Conservation (phyloP, 1,140 invertebrate genomes). For the Meloidogyne floridensis region DNA sequence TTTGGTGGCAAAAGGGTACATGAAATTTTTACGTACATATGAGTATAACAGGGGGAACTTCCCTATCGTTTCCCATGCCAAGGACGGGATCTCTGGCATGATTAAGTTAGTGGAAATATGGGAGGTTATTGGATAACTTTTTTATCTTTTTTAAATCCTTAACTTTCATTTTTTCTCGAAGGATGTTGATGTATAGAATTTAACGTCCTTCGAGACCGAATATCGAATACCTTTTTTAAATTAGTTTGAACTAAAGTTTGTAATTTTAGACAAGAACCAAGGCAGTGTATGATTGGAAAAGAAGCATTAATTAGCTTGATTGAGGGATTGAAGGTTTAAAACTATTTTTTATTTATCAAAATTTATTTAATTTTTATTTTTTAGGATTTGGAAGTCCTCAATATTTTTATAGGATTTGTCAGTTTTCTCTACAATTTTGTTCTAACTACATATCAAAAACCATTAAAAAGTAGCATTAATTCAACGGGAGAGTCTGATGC, state of each 20-base stretch:
- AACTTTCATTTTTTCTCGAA: too few relatives aligned
- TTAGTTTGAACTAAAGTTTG: background rate
- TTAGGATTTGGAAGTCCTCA: constrained; percentile 21
- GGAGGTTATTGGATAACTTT: too few relatives aligned
- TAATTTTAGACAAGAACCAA: constrained; percentile 13
- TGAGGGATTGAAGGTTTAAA: constrained; percentile 21
- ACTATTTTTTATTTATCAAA: background rate
- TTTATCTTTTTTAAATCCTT: too few relatives aligned
- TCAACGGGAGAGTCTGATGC: background rate
- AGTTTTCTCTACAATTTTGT: constrained; percentile 21
- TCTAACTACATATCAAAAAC: background rate
- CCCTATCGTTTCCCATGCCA: too few relatives aligned
- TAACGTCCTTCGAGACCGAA: too few relatives aligned
- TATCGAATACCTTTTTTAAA: too few relatives aligned
- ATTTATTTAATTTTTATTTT: background rate
- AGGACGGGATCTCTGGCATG: too few relatives aligned
- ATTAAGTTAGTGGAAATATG: too few relatives aligned
- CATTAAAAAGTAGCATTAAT: constrained; percentile 6
- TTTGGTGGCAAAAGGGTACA: too few relatives aligned
- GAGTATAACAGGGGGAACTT: too few relatives aligned
- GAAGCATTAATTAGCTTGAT: constrained; percentile 25
- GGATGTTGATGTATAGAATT: too few relatives aligned
- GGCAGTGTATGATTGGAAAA: constrained; percentile 18
- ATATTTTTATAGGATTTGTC: constrained; percentile 17
- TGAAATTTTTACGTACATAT: too few relatives aligned